phyloP scores from a whole-genome alignment of 2,113 vertebrate genomes.

The Xerus inauris region DNA sequence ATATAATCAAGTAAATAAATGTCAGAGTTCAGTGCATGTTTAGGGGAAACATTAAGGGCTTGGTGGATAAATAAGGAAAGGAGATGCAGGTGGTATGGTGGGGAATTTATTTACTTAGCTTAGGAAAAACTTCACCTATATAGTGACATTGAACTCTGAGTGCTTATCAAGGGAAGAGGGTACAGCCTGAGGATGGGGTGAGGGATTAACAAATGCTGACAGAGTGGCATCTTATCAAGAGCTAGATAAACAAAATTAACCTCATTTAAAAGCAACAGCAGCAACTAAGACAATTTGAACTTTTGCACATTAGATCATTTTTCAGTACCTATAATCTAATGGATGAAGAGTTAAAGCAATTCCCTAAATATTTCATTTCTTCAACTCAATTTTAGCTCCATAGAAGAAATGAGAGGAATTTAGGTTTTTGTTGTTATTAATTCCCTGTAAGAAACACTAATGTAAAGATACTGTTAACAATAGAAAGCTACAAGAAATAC shows the following conservation, averaged over 20 bases:
- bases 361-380: neutral
- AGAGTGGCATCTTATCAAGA: neutral
- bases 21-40: neutral
- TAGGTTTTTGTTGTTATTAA: neutral
- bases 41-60: neutral
- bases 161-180: neutral
- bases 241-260: neutral
- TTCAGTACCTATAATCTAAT: neutral
- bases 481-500: neutral
- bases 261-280: neutral
- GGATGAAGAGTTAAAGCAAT: neutral
- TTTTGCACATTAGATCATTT: neutral
- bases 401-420: neutral
- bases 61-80: neutral
- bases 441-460: neutral
- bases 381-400: neutral
- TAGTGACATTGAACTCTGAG: neutral
- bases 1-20: neutral
- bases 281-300: neutral
- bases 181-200: fast-evolving
- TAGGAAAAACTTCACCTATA: neutral
- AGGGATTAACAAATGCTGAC: neutral
- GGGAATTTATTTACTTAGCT: neutral
- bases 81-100: too few species aligned
- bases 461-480: neutral